Percentiles rank a stretch among this genome's conserved stretches.
These are phyloP conservation scores for Malacosoma neustria DNA, from an alignment of 2,888 invertebrate genomes.

Conservation along the genomic window DNA sequence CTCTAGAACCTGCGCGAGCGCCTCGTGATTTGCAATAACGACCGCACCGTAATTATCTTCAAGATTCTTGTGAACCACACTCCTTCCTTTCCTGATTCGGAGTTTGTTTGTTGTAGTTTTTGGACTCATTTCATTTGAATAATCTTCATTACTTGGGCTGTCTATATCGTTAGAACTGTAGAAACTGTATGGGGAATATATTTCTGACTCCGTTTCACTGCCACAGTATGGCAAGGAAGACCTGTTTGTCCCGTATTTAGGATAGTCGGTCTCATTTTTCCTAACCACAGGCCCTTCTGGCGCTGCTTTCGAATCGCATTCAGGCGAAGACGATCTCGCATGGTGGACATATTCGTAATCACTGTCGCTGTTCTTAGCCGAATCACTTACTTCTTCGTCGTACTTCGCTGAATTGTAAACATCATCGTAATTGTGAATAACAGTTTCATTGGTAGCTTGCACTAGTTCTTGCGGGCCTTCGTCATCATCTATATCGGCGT, in stretches of 20 bases:
- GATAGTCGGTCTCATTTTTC: conserved; percentile 56
- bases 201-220: conserved; percentile 88
- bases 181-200: conserved; percentile 88
- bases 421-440: conserved; percentile 66
- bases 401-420: conserved; percentile 64
- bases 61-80: conserved; percentile 88
- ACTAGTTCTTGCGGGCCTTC: conserved; percentile 58
- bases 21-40: conserved; percentile 92
- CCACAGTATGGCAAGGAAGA: conserved; percentile 87
- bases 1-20: conserved; percentile 90
- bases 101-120: conserved; percentile 77
- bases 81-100: conserved; percentile 85
- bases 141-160: conserved; percentile 52
- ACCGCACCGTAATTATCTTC: conserved; percentile 95
- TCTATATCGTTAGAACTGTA: conserved; percentile 77
- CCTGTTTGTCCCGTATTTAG: conserved; percentile 76
- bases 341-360: conserved; percentile 79
- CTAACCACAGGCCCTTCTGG: conserved; percentile 39
- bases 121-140: conserved; percentile 54
- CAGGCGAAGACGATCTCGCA: conserved; percentile 79
- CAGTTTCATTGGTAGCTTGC: conserved; percentile 61
- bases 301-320: conserved; percentile 75
- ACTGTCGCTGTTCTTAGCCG: conserved; percentile 73
- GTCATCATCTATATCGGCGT: conserved; percentile 69
- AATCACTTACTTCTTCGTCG: conserved; percentile 59